phyloP scores from a whole-genome alignment of 2,888 invertebrate genomes.

The Tetranychus truncatus region DNA sequence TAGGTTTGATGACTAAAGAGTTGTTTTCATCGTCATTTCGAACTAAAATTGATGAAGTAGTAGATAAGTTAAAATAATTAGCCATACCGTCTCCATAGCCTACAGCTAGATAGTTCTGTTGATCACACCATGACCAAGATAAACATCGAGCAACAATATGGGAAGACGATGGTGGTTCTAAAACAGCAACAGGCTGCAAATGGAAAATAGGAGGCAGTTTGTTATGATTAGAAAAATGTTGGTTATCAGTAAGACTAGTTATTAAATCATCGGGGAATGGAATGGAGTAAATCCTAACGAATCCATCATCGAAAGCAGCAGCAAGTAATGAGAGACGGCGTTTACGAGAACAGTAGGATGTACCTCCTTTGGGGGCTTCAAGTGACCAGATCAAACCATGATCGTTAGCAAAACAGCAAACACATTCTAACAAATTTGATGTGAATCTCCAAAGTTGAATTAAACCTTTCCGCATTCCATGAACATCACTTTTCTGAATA shows the following conservation, averaged over 20 bases:
- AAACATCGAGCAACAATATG: slow-evolving; percentile 6
- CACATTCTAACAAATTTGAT: background rate
- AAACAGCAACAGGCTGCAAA: background rate
- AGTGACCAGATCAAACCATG: background rate
- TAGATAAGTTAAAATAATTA: background rate
- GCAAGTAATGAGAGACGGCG: background rate
- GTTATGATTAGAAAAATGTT: background rate
- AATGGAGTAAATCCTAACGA: background rate
- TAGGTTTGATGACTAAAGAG: background rate
- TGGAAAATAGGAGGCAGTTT: background rate
- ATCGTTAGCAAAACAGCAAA: slow-evolving; percentile 8
- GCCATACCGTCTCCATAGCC: slow-evolving; percentile 6
- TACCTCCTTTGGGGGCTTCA: slow-evolving; percentile 4
- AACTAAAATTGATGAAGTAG: background rate
- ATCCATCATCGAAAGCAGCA: slow-evolving; percentile 8
- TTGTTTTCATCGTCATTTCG: background rate
- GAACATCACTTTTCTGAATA: background rate
- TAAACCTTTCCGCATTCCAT: background rate
- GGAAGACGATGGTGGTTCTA: background rate
- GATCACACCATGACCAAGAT: slow-evolving; percentile 10
- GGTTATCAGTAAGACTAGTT: background rate
- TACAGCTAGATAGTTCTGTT: background rate
- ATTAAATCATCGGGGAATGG: slow-evolving; percentile 5
- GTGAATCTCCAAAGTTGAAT: background rate
- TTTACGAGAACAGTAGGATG: background rate